These are phyloP conservation scores for Drosophila chauvacae DNA, from an alignment of 1,140 invertebrate species.

Conservation along the genomic window DNA sequence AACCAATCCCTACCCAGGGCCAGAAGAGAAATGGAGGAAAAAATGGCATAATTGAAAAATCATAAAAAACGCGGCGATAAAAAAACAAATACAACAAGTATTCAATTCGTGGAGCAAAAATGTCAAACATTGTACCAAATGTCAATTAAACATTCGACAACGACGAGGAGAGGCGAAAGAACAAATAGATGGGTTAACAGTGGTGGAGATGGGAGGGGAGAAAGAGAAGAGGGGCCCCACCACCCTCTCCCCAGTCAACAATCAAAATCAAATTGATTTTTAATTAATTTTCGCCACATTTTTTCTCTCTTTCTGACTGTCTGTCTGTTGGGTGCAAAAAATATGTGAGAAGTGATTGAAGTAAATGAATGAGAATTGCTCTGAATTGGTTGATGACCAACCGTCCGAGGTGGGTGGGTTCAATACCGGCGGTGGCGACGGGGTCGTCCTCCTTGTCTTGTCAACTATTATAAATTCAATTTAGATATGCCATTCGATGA, in stretches of 20 bases:
- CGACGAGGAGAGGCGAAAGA: slow-evolving; percentile 32
- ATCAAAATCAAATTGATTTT: slow-evolving; percentile 83
- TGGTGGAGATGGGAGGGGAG: background rate
- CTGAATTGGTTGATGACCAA: slow-evolving; percentile 57
- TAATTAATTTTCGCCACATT: slow-evolving; percentile 83
- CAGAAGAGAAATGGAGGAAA: slow-evolving; percentile 20
- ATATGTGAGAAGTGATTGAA: slow-evolving; percentile 61
- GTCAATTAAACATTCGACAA: slow-evolving; percentile 72
- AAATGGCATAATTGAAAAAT: slow-evolving; percentile 65
- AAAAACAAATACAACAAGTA: slow-evolving; percentile 33
- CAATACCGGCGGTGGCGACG: background rate
- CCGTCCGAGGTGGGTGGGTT: slow-evolving; percentile 23
- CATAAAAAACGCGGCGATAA: slow-evolving; percentile 28
- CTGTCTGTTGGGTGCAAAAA: slow-evolving; percentile 24
- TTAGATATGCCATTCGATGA: slow-evolving; percentile 54
- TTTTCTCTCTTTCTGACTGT: slow-evolving; percentile 45
- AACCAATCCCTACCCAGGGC: background rate
- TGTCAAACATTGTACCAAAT: slow-evolving; percentile 67
- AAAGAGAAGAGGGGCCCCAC: background rate
- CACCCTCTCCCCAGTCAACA: slow-evolving; percentile 43
- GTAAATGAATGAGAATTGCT: slow-evolving; percentile 62
- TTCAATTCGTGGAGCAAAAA: slow-evolving; percentile 52
- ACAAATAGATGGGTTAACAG: slow-evolving; percentile 31
- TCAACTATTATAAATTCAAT: slow-evolving; percentile 81
- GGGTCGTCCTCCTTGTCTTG: slow-evolving; percentile 42